phyloP scores from a whole-genome alignment of 2,113 vertebrate genomes.

The Xiphias gladius region DNA sequence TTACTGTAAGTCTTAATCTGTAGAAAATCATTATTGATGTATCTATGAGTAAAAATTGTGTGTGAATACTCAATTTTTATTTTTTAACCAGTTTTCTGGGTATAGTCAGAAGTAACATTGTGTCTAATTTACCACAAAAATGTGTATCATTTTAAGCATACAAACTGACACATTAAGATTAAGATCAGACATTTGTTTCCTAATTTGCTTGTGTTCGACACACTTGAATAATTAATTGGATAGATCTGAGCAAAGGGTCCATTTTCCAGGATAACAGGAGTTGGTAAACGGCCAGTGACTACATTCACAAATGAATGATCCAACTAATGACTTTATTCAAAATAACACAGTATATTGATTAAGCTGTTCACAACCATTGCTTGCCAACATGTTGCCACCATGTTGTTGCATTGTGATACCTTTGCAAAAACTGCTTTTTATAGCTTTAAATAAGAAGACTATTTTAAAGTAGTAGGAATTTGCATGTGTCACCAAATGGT shows the following conservation, averaged over 20 bases:
- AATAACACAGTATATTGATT: not conserved
- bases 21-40: not conserved
- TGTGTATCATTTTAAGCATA: not conserved
- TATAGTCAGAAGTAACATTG: not conserved
- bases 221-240: conserved; percentile 40
- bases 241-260: conserved; percentile 11
- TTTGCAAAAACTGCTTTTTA: not conserved
- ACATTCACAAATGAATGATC: not conserved
- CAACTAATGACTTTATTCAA: not conserved
- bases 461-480: not conserved
- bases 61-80: not conserved
- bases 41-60: not conserved
- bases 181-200: not conserved
- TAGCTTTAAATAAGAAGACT: not conserved
- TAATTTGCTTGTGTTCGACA: conserved; percentile 3
- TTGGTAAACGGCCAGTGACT: conserved; percentile 1
- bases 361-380: not conserved
- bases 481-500: not conserved
- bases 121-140: not conserved
- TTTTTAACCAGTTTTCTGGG: not conserved
- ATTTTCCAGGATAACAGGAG: not conserved
- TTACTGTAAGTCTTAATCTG: not conserved
- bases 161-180: not conserved
- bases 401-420: not conserved
- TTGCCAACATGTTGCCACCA: not conserved